Evolutionary conservation across 2,797 vertebrate species (phyloP).

Genomic region (Fratercula arctica): DNA sequence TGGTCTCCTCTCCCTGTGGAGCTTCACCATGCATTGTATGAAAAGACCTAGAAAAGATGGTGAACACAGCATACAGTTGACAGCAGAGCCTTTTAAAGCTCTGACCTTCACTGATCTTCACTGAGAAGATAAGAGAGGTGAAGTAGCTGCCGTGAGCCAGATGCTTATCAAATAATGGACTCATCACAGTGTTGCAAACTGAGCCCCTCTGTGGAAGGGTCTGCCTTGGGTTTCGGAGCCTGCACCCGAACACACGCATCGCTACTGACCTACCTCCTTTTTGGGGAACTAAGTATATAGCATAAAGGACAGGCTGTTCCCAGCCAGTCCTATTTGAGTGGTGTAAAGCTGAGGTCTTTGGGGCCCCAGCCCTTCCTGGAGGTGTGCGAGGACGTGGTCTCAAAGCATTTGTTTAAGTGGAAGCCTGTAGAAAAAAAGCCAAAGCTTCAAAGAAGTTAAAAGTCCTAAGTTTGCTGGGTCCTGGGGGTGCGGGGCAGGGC

Average conservation of each 20-base stretch:
- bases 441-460: background rate
- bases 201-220: background rate
- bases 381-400: background rate
- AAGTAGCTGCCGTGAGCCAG: background rate
- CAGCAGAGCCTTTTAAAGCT: background rate
- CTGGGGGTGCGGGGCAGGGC: background rate
- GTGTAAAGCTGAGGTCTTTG: background rate
- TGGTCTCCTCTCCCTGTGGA: background rate
- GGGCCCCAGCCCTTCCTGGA: background rate
- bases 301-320: background rate
- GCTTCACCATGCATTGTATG: accelerated
- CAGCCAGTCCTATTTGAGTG: background rate
- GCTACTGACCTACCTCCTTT: background rate
- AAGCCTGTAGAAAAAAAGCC: background rate
- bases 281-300: background rate
- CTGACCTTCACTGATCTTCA: background rate
- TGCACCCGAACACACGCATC: background rate
- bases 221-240: background rate
- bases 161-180: background rate
- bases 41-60: background rate
- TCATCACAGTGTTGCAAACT: background rate
- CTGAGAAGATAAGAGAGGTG: background rate
- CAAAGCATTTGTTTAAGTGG: background rate
- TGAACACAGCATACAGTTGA: background rate
- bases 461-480: background rate